Base-by-base conservation (phyloP, 2,888 invertebrate genomes). In the Pemphredon lugubris region DNA sequence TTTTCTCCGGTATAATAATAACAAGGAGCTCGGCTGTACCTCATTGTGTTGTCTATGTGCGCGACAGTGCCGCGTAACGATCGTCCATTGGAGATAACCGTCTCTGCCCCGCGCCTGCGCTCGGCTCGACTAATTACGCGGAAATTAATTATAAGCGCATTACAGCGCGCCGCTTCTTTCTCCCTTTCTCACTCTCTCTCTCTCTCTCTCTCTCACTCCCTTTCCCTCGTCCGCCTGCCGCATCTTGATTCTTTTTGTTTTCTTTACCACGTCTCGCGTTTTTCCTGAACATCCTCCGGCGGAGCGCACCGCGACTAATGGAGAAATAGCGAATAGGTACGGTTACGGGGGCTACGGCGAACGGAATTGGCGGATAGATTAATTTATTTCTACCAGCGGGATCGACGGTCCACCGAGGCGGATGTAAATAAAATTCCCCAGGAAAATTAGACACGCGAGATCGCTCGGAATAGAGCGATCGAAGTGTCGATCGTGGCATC, bases 131-230 rank as follows among this genome's bases (percentile, higher is more conserved):
- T 86, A 87, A 88, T 87, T 87, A 84, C 81, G 82, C 76, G 77
- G 80, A 83, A 84, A 86, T 86, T 86, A 87, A 87, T 87, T 87
- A 83, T 79, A 81, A 78, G 67, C 79, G 75, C 73, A 79, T 82
- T 77, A 81, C 75, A 72, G 51, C 53, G 42, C 42, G 58, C 45
- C 48, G 34, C 45, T 55, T 57, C 45, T 23, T n/a, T 37, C 50
- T 18, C 32, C 51, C 20, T 20, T 9, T 21, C 18, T 21, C 32
- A 7, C 1, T 30, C 32, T 1, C n/a, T 9, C 42, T 7, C 21
- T 40, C 20, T 39, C 34, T 40, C 14, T 18, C n/a, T n/a, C n/a
- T n/a, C 21, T 30, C 20, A 11, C 18, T 20, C 18, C 37, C 32
- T 14, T n/a, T 34, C 32, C 3, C 32, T 7, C 18, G 30, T 32